Base-by-base conservation (phyloP, 2,888 invertebrate species). In the Dynastes maya region DNA sequence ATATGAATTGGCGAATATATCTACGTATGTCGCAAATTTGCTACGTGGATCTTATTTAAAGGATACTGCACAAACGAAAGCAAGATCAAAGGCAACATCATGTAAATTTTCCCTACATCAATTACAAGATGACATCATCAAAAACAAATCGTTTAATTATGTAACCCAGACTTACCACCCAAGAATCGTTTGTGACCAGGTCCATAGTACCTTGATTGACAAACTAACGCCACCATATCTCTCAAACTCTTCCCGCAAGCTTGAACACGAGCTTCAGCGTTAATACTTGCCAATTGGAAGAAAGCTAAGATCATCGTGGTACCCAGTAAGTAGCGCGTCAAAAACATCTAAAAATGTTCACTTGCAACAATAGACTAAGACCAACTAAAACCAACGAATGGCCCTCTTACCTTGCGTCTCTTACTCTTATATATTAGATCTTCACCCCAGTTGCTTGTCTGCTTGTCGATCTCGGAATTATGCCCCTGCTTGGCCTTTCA, bases 261-360 rank as follows among this genome's bases (percentile, higher is more conserved):
- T 58, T 61, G 72, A 6, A 72, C 27, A 2, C 58, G 40, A 8
- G 58, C 61, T 11, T 72, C 27, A 5, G 72, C 27, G 37, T 58
- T 58, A 22, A 45, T 27, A 11, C 6, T 8, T 3, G 22, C 37
- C 5, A 72, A 72, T 2, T 22, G 72, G 9, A 61, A 45, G 13
- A 45, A 40, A 11, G n/a, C 11, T 13, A 40, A 27, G 9, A 45
- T 37, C 9, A 72, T 27, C 4, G 68, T 22, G 68, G 51, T 68
- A 51, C 49, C 68, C 40, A 72, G 22, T 9, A 72, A 58, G 40
- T 37, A 72, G 22, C 58, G 72, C 53, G 72, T n/a, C 11, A 72
- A 72, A 22, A 58, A 40, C 72, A 72, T 72, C 72, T 72, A 22
- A 13, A 67, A n/a, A 9, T 22, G 3, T 45, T 45, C 11, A 45